Evolutionary conservation across 2,888 invertebrate genomes (phyloP).

Genomic region (Aproaerema taeniolella): DNA sequence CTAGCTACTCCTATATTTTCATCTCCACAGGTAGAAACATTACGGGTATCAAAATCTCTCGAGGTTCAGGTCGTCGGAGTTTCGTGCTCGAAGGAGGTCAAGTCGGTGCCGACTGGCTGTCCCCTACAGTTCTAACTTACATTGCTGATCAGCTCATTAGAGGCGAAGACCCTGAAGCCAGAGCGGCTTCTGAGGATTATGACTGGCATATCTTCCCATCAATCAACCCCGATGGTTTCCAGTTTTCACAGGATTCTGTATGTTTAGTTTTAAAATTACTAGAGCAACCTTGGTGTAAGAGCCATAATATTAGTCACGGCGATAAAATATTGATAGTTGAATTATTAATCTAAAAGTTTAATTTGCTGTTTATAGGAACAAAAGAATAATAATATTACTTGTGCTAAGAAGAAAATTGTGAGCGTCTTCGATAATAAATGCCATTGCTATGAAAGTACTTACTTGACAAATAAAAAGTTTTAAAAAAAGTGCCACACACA

Average conservation of each 20-base stretch:
- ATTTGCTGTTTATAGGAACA: not conserved
- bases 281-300: constrained; percentile 3
- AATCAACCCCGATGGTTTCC: constrained; percentile 87
- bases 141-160: constrained; percentile 79
- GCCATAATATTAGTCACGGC: not conserved
- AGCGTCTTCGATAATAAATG: not conserved
- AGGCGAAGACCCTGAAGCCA: constrained; percentile 66
- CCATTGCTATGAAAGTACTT: not conserved
- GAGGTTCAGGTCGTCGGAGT: constrained; percentile 36
- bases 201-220: constrained; percentile 87
- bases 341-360: not conserved
- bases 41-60: constrained; percentile 59
- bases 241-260: constrained; percentile 79
- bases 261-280: too few relatives aligned
- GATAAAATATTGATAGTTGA: not conserved
- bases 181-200: constrained; percentile 67
- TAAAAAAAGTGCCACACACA: too few relatives aligned
- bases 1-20: too few relatives aligned
- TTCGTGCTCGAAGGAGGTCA: constrained; percentile 73
- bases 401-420: too few relatives aligned
- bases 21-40: constrained; percentile 67
- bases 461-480: not conserved
- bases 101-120: constrained; percentile 87
- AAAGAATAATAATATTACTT: too few relatives aligned
- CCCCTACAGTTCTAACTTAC: constrained; percentile 80